Percentiles rank a stretch among this genome's conserved stretches.
Conservation (phyloP, 1,140 invertebrate genomes). For the Ridgeia piscesae region DNA sequence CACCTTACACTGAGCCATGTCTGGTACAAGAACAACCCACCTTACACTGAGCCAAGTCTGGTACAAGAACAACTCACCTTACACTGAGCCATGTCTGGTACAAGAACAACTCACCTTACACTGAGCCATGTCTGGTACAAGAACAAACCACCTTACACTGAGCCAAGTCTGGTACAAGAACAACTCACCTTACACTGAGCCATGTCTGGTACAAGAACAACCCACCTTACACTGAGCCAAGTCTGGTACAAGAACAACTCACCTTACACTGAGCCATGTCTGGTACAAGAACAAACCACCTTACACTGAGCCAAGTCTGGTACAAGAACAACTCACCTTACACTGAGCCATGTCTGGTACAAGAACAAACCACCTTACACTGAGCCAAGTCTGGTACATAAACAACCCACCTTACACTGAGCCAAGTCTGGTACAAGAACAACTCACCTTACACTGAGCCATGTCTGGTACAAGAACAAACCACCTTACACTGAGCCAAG, state of each 20-base stretch:
- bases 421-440: conserved; percentile 74
- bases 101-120: conserved; percentile 80
- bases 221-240: conserved; percentile 86
- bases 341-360: conserved; percentile 83
- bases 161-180: conserved; percentile 74
- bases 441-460: conserved; percentile 81
- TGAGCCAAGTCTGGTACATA: conserved; percentile 79
- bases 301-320: conserved; percentile 87
- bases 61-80: conserved; percentile 71
- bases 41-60: conserved; percentile 86
- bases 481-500: conserved; percentile 86
- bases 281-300: conserved; percentile 65
- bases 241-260: conserved; percentile 63
- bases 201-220: conserved; percentile 70
- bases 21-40: conserved; percentile 66
- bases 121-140: conserved; percentile 77
- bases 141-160: conserved; percentile 79
- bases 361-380: conserved; percentile 78
- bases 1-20: conserved; percentile 89
- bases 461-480: conserved; percentile 69
- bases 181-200: conserved; percentile 81
- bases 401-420: conserved; percentile 78
- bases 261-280: conserved; percentile 90
- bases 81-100: conserved; percentile 84
- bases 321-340: conserved; percentile 74